Base-by-base conservation (phyloP, 2,888 invertebrate species). In the Melitaea athalia region DNA sequence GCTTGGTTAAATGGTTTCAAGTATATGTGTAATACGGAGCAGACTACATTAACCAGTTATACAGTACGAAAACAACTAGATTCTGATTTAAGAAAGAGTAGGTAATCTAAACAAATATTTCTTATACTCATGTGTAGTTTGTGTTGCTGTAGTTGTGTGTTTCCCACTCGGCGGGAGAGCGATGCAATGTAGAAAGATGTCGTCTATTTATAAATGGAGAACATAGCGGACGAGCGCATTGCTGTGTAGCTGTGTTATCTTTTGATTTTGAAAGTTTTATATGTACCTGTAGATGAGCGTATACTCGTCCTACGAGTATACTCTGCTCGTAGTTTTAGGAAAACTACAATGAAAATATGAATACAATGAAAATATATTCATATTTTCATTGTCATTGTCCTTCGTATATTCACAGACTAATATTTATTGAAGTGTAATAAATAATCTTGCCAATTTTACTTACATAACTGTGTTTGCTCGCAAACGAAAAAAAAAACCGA, bases 151-250 rank as follows among this genome's bases (percentile, higher is more conserved):
- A 87, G 85, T n/a, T n/a, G n/a, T n/a, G n/a, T 82, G 80, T 80
- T 81, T 86, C 87, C 85, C 86, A 72, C 79, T 79, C 78, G 77
- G 85, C 82, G 89, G 91, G 92, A 91, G 91, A 91, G 89, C 85
- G 81, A 78, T 85, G 82, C 83, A 81, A 77, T 79, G 84, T 84
- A 84, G 85, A 85, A 85, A 90, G 88, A 91, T 85, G 87, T 85
- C 84, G 81, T 86, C 90, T 92, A 92, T 92, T 91, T 89, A 89
- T 92, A 92, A 82, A 84, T 77, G 84, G 79, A 79, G 82, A 85
- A 83, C 86, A 82, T 79, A 82, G 85, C 84, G 81, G 70, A 69
- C 84, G 83, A 80, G 80, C 83, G 85, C 86, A 84, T 82, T 83
- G 82, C 76, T 49, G 77, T 77, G 81, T 83, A 85, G 57, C 68